phyloP scores from a whole-genome alignment of 2,797 vertebrate species.

The Cygnus olor region DNA sequence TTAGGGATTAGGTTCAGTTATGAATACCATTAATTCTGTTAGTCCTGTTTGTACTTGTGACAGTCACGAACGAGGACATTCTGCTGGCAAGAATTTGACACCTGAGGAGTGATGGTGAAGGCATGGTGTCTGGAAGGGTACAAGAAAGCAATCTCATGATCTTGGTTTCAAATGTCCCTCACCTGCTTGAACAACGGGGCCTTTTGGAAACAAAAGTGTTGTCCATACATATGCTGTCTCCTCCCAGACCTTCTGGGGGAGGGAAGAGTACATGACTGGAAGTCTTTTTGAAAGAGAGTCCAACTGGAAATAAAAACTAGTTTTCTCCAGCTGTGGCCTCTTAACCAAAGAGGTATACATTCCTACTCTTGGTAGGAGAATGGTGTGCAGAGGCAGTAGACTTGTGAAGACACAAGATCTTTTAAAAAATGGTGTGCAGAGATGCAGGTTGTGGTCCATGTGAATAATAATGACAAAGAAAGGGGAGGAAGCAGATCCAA shows the following conservation, averaged over 20 bases:
- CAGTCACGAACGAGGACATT: background rate
- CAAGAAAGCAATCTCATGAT: background rate
- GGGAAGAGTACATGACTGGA: background rate
- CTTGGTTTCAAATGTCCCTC: background rate
- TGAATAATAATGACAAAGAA: background rate
- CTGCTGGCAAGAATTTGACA: constrained; percentile 28
- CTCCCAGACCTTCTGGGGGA: background rate
- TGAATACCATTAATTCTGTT: constrained; percentile 16
- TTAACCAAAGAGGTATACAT: background rate
- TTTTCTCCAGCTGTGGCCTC: background rate
- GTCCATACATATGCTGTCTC: background rate
- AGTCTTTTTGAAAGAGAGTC: background rate
- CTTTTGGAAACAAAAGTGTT: background rate
- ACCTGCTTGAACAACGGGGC: background rate
- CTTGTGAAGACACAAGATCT: background rate
- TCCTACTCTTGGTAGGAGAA: background rate
- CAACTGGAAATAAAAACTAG: accelerated
- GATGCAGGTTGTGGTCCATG: background rate
- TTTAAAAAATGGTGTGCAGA: background rate
- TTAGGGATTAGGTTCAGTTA: constrained; percentile 27
- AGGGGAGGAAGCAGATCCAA: background rate
- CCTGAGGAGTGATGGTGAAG: background rate
- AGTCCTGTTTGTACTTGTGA: constrained; percentile 26
- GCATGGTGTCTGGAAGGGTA: background rate
- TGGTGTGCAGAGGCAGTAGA: background rate